Evolutionary conservation across 2,888 invertebrate genomes (phyloP), one percentile per base, ranked within the genome.

Genomic region (Agrochola macilenta): DNA sequence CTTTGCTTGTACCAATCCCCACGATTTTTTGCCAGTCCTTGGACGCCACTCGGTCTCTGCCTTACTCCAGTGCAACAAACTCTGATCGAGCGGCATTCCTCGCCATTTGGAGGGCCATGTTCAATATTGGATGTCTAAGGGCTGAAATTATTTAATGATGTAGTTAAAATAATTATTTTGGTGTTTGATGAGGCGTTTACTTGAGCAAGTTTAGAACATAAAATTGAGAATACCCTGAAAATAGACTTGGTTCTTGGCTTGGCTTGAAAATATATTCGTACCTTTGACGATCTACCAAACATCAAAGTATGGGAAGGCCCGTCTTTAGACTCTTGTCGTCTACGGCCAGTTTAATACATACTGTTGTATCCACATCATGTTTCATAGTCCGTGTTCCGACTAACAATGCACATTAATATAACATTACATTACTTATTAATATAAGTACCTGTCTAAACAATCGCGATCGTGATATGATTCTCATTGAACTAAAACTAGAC

Each of bases 401-500:
- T 85, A 39, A 63, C 43, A 66, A 70, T 69, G 43, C 52, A 43
- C 66, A 61, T 69, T 65, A 69, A 43, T 69, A n/a, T 52, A 46
- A 52, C 12, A 78, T 83, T 52, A 52, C 49, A 81, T 73, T 35
- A 74, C 61, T 61, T 79, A 66, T 58, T 74, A 66, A 30, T 79
- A 68, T 68, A 72, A 39, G 49, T 72, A 26, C 26, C 12, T 20
- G 46, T 65, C 12, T 61, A 35, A 69, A 72, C 64, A 82, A 82
- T 66, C 58, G 14, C 9, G 66, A 73, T 82, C 82, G 86, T 85
- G 82, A 85, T 69, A 43, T 63, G 83, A 74, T 82, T 77, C 68
- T 46, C 77, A 70, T 85, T 82, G 20, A 73, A 54, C 61, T 58
- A 17, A 76, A 57, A 66, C 35, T 43, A 20, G 54, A 12, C 52